Evolutionary conservation across 1,140 invertebrate genomes (phyloP), one percentile per base, ranked within the genome.

Genomic region (Nephila pilipes): DNA sequence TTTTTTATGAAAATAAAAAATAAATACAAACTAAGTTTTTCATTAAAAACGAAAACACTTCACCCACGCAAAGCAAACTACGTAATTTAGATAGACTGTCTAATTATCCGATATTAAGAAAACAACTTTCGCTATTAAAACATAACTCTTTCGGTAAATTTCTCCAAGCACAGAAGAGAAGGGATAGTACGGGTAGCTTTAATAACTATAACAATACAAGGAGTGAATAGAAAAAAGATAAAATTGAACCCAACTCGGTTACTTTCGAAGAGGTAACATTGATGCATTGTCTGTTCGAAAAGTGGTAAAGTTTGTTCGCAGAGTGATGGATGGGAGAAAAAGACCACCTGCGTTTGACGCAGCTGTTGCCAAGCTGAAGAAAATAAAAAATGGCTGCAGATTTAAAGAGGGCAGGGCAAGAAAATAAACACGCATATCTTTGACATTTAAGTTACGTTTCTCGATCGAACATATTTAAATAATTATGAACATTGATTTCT

Each of bases 201-300:
- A 46, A 81, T 81, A 46, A 81, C 46, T 54, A 81, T 81, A 81
- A 81, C 46, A 81, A 81, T 55, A 54, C 25, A 18, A 25, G 80
- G 38, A 81, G 80, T 54, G 80, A 81, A 81, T 54, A 55, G n/a
- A 46, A 54, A 38, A 81, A 81, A 81, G 38, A 54, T 81, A 81
- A 80, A 80, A 75, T 20, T 75, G 69, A 36, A 75, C 69, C 69
- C 8, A 87, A 87, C 85, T 85, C 58, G 58, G 55, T 60, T 87
- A 60, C 85, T 46, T 69, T 87, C 65, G 32, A 60, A 87, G 57
- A 90, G 88, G 88, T 90, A 79, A 90, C 88, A 90, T 90, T 90
- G 88, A 90, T 90, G 88, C 88, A 90, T 90, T 90, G 88, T 90
- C 88, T 75, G 88, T 90, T 90, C 63, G 88, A 90, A 90, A 90